These are phyloP conservation scores for Panagrolaimus sp. DNA, from an alignment of 1,140 invertebrate species.

Conservation along the genomic window DNA sequence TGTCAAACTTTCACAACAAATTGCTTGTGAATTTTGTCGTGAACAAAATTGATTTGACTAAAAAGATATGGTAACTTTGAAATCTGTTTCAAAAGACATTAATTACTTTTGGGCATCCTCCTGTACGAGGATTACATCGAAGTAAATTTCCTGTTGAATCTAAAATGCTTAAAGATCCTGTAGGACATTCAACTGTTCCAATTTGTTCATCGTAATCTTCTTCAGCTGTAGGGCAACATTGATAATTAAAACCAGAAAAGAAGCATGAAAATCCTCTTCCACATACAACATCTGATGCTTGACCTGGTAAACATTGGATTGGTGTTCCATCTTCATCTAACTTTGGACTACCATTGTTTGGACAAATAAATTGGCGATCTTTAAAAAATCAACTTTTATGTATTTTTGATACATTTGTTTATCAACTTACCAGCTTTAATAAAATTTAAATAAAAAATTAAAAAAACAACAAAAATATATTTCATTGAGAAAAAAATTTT, in stretches of 20 bases:
- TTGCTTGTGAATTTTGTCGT: slow-evolving; percentile 8
- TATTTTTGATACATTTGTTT: not conserved
- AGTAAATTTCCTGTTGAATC: slow-evolving; percentile 19
- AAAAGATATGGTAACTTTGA: slow-evolving; percentile 6
- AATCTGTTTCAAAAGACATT: not conserved
- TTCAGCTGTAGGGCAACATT: slow-evolving; percentile 33
- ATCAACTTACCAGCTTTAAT: not conserved
- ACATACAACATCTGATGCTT: slow-evolving; percentile 22
- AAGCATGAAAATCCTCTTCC: slow-evolving; percentile 38
- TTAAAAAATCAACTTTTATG: too few species aligned
- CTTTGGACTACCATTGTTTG: slow-evolving; percentile 38
- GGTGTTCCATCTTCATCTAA: slow-evolving; percentile 30
- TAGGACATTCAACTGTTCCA: slow-evolving; percentile 29
- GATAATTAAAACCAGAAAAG: slow-evolving; percentile 46
- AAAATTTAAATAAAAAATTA: too few species aligned
- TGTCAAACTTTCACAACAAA: slow-evolving; percentile 29
- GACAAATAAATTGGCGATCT: slow-evolving; percentile 37
- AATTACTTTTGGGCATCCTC: slow-evolving; percentile 29
- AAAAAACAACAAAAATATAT: too few species aligned
- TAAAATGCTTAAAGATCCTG: slow-evolving; percentile 26
- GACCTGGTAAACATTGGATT: slow-evolving; percentile 41
- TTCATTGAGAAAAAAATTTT: too few species aligned
- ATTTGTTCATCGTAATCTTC: slow-evolving; percentile 32
- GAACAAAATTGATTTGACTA: slow-evolving; percentile 33
- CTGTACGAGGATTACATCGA: slow-evolving; percentile 16